Conservation (phyloP, 2,888 invertebrate species). For the Catocala nupta region DNA sequence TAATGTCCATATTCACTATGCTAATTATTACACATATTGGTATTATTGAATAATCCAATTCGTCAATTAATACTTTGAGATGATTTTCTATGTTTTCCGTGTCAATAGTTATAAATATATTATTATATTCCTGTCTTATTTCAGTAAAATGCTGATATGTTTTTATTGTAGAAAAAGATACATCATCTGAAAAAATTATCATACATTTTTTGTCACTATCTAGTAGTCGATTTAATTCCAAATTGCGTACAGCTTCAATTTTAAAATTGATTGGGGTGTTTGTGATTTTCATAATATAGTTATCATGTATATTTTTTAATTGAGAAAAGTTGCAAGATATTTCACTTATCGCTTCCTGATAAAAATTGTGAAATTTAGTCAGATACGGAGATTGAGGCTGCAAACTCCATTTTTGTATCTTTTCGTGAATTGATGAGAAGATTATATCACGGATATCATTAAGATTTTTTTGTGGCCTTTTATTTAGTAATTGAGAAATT, state of each 20-base stretch:
- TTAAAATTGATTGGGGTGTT: constrained; percentile 21
- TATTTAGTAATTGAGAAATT: constrained; percentile 21
- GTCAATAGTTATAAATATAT: constrained; percentile 35
- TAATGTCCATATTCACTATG: not conserved
- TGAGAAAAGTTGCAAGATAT: constrained; percentile 25
- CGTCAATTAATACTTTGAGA: constrained; percentile 22
- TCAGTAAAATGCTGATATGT: constrained; percentile 31
- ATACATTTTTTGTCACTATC: constrained; percentile 10
- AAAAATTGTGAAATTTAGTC: constrained; percentile 34
- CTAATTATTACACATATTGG: constrained; percentile 17
- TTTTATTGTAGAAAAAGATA: constrained; percentile 33
- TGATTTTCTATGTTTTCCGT: constrained; percentile 19
- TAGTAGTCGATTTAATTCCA: constrained; percentile 18
- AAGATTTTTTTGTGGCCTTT: not conserved
- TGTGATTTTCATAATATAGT: constrained; percentile 21
- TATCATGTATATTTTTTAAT: constrained; percentile 27
- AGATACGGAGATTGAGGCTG: constrained; percentile 26
- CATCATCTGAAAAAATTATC: constrained; percentile 26
- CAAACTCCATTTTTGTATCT: constrained; percentile 51
- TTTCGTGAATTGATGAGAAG: constrained; percentile 45
- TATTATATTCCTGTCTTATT: constrained; percentile 9
- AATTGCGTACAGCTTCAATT: constrained; percentile 7
- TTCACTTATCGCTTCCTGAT: constrained; percentile 22
- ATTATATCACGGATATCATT: constrained; percentile 39
- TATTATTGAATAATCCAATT: constrained; percentile 16